phyloP scores from a whole-genome alignment of 2,888 invertebrate species.

The Listrodromus nycthemerus region DNA sequence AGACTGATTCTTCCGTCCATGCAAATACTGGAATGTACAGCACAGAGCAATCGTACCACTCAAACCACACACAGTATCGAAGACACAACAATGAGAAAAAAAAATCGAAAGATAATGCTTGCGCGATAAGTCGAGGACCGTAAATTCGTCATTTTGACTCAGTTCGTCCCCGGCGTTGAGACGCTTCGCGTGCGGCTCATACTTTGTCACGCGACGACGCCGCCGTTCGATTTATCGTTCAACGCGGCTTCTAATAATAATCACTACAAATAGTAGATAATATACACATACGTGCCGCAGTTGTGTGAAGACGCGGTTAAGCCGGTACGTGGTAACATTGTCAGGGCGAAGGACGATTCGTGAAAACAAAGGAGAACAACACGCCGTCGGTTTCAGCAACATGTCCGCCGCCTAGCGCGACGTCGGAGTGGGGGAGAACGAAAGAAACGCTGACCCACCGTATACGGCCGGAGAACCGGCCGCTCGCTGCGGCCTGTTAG shows the following conservation, averaged over 20 bases:
- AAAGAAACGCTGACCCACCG: not conserved
- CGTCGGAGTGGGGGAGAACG: constrained; percentile 10
- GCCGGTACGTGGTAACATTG: constrained; percentile 52
- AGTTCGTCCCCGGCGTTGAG: constrained; percentile 24
- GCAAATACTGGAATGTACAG: not conserved
- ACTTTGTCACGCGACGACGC: not conserved
- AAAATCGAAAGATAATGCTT: not conserved
- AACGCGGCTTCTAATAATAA: not conserved
- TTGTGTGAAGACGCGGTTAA: not conserved
- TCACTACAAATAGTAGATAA: not conserved
- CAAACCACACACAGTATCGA: not conserved
- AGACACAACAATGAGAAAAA: not conserved
- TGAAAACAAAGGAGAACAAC: constrained; percentile 29
- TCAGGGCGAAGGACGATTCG: constrained; percentile 32
- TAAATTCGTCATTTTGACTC: not conserved
- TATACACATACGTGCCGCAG: not conserved
- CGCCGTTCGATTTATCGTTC: constrained; percentile 18
- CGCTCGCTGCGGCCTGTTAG: constrained; percentile 5
- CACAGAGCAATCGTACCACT: not conserved
- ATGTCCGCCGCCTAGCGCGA: constrained; percentile 55
- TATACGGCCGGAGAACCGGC: constrained; percentile 1
- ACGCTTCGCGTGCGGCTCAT: constrained; percentile 23
- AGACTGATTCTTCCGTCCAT: not conserved
- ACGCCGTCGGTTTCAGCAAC: constrained; percentile 20
- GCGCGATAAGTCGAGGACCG: constrained; percentile 6